phyloP scores from a whole-genome alignment of 2,888 invertebrate species.

The Sarcophaga rosellei region DNA sequence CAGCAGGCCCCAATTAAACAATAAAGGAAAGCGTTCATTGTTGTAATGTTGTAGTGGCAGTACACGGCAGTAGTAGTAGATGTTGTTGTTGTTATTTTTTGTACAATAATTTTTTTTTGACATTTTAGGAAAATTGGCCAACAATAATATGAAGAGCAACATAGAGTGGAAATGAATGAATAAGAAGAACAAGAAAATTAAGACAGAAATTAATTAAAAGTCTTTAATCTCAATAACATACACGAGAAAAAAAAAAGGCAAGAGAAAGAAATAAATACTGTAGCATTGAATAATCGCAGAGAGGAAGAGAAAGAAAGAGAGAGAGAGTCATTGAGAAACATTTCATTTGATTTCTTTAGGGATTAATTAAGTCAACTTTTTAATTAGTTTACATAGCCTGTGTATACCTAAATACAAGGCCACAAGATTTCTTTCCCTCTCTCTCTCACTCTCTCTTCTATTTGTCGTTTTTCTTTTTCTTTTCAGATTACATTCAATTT shows the following conservation, averaged over 20 bases:
- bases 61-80: no score
- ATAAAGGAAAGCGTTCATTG: slow-evolving; percentile 37
- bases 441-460: no score
- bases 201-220: slow-evolving; percentile 52
- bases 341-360: slow-evolving; percentile 55
- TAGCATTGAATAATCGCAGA: slow-evolving; percentile 8
- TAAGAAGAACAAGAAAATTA: slow-evolving; percentile 43
- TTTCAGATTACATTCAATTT: no score
- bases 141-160: background rate
- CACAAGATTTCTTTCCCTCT: background rate
- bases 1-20: slow-evolving; percentile 4
- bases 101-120: background rate
- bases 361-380: slow-evolving; percentile 60
- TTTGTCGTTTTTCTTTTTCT: no score
- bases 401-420: background rate
- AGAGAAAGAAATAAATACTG: background rate
- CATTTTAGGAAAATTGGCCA: background rate
- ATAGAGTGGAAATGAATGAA: slow-evolving; percentile 10
- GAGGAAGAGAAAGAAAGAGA: background rate
- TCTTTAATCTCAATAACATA: slow-evolving; percentile 32
- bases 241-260: background rate
- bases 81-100: no score
- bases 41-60: slow-evolving; percentile 12
- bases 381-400: slow-evolving; percentile 33
- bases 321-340: slow-evolving; percentile 2